Percentiles rank a stretch among this genome's conserved stretches.
Evolutionary conservation across 1,140 invertebrate species (phyloP).

Genomic region (Paramacrobiotus metropolitanus): DNA sequence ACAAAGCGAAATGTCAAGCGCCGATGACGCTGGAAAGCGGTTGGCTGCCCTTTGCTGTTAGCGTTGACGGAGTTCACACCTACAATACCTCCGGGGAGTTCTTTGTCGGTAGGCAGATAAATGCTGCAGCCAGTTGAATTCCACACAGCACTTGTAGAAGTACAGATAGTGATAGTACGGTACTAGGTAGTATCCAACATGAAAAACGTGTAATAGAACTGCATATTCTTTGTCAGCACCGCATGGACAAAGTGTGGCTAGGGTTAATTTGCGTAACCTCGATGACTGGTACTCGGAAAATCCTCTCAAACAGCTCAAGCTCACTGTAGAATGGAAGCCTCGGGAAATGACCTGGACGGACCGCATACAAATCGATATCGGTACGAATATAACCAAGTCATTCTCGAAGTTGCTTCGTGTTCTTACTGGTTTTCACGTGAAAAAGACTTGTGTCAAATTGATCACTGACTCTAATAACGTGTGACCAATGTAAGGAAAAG

Average conservation of each 20-base stretch:
- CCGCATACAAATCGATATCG: not conserved
- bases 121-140: too few species aligned
- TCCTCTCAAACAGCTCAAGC: constrained; percentile 9
- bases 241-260: not conserved
- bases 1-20: constrained; percentile 64
- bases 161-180: too few species aligned
- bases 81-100: constrained; percentile 75
- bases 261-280: not conserved
- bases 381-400: not conserved
- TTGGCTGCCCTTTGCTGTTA: constrained; percentile 62
- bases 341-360: constrained; percentile 13
- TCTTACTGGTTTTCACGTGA: too few species aligned
- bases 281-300: not conserved
- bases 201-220: too few species aligned
- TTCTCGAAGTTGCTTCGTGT: not conserved
- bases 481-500: too few species aligned
- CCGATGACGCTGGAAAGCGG: constrained; percentile 68
- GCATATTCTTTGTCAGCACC: not conserved
- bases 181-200: too few species aligned
- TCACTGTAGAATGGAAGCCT: constrained; percentile 15
- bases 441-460: too few species aligned
- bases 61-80: constrained; percentile 40
- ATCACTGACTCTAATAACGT: too few species aligned
- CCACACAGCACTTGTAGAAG: not conserved
- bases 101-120: constrained; percentile 67